These are phyloP conservation scores for Sylvilagus floridanus DNA, from an alignment of 2,797 vertebrate genomes.

Conservation along the genomic window DNA sequence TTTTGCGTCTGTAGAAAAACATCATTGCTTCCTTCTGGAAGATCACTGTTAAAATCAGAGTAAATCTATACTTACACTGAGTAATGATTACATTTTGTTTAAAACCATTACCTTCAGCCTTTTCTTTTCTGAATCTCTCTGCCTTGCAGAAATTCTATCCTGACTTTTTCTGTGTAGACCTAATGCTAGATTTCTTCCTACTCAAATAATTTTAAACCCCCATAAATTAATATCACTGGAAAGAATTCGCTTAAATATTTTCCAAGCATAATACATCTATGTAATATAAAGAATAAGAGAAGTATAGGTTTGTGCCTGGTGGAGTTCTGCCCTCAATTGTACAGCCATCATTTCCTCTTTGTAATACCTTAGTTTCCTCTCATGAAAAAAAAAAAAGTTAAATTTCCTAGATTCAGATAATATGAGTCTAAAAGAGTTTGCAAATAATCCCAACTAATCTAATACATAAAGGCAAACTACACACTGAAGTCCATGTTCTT, in stretches of 20 bases:
- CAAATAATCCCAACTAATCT: conserved; percentile 40
- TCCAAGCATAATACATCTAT: neutral
- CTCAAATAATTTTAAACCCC: neutral
- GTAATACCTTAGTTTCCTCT: conserved; percentile 3
- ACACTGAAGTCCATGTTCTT: conserved; percentile 14
- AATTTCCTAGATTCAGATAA: conserved; percentile 44
- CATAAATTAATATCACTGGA: neutral
- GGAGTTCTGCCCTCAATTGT: neutral
- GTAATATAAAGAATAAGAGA: neutral
- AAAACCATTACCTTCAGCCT: neutral
- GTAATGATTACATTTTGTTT: neutral
- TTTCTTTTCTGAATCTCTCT: neutral
- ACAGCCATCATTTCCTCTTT: neutral
- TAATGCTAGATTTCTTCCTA: conserved; percentile 2
- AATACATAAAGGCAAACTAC: conserved; percentile 13
- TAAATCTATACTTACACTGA: neutral
- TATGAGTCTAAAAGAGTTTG: neutral
- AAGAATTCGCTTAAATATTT: neutral
- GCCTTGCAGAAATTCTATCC: neutral
- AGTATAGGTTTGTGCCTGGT: neutral
- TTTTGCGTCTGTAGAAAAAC: neutral
- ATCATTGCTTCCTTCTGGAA: neutral
- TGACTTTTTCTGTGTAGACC: neutral
- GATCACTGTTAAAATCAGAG: neutral
- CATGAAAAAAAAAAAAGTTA: conserved; percentile 31